Base-by-base conservation (phyloP, 1,140 invertebrate species). In the Drosophila paulistorum region DNA sequence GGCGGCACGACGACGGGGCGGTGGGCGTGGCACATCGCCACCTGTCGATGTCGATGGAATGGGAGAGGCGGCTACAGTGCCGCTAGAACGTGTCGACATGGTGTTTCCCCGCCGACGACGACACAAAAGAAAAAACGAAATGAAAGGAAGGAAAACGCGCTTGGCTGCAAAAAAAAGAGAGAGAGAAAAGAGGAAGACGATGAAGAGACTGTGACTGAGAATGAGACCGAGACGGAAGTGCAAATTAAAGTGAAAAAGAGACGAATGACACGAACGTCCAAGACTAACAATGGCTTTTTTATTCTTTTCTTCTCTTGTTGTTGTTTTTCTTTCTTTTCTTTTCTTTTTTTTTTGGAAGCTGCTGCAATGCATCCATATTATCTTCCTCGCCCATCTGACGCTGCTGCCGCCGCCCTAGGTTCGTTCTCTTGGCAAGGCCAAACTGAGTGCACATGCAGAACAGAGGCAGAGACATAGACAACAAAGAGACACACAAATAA, bases 1-100 rank as follows among this genome's bases (percentile, higher is more conserved):
- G 62, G 90, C 84, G 35, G 90, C 85, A n/a, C 90, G 77, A 57
- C 90, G 78, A 9, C 90, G 77, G 7, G 90, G 90, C 13, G 90
- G 90, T 30, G 90, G 90, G 59, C 90, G 81, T 69, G 90, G 86
- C 66, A 81, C 86, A 55, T 90, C 80, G 26, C 69, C 79, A 30
- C 69, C 69, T 17, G 65, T 33, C 48, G 72, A 70, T 42, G 73
- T 66, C 13, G 85, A 75, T 48, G 81, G 59, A 23, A 66, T 75
- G 9, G 71, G 64, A 9, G 74, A 65, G 20, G 73, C 45, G 26
- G 57, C 48, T 48, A 68, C 62, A 60, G 68, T 78, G 42, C 72
- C 71, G 66, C 72, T 87, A 66, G 78, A 82, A 73, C 85, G 85
- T 67, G 77, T 74, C 64, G 85, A 87, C 84, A 87, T 87, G 64